Conservation (phyloP, 2,797 vertebrate genomes). For the Dendrocincla tyrannina region DNA sequence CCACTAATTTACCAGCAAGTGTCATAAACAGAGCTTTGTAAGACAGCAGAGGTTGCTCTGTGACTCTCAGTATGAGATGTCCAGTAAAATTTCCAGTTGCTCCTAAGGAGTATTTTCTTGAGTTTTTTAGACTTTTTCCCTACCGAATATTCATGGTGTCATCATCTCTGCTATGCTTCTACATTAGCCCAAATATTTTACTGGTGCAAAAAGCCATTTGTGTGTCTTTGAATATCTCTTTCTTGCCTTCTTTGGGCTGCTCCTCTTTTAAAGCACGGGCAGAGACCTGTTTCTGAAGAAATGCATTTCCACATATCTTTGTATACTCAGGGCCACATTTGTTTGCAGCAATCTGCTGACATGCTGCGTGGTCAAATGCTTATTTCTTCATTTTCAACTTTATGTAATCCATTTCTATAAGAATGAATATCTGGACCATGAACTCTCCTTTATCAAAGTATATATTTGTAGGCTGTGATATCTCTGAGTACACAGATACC, state of each 20-base stretch:
- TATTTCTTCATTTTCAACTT: neutral
- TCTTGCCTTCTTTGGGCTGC: neutral
- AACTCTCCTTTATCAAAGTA: conserved; percentile 51
- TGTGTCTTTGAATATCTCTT: neutral
- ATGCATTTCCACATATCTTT: neutral
- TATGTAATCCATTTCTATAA: conserved; percentile 17
- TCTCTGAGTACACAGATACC: conserved; percentile 56
- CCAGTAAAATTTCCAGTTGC: neutral
- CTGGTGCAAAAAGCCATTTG: accelerated
- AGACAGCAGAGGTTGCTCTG: neutral
- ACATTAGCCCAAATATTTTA: neutral
- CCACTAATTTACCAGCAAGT: neutral
- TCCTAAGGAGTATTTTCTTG: neutral
- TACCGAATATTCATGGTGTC: neutral
- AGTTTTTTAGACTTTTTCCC: neutral
- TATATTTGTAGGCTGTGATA: conserved; percentile 34
- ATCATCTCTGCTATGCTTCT: neutral
- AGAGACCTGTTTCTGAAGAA: neutral
- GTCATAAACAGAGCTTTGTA: neutral
- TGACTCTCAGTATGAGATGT: neutral
- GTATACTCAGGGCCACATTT: neutral
- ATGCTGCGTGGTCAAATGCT: neutral
- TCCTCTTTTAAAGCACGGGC: neutral
- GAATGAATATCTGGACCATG: conserved; percentile 22
- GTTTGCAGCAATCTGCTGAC: neutral